Conservation (phyloP, 2,797 vertebrate species). For the Chrysocyon brachyurus region DNA sequence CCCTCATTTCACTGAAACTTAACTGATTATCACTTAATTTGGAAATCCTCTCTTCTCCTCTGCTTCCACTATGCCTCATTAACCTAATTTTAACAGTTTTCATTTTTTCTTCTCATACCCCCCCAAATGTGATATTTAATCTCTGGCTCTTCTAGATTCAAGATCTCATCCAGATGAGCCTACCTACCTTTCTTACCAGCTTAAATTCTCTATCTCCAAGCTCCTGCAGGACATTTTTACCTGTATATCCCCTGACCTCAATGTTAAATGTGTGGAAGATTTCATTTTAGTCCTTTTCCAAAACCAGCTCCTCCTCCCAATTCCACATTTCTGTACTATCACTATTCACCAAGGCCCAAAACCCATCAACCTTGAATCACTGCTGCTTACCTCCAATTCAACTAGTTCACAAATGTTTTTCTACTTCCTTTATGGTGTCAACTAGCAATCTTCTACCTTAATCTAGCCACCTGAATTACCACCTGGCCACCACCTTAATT, state of each 20-base stretch:
- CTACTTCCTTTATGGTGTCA: not conserved
- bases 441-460: not conserved
- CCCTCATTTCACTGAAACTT: conserved; percentile 29
- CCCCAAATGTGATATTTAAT: not conserved
- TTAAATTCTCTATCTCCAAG: conserved; percentile 1
- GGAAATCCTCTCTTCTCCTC: not conserved
- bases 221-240: not conserved
- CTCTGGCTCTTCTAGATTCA: not conserved
- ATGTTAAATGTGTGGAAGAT: not conserved
- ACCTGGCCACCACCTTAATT: not conserved
- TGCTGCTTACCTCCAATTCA: not conserved
- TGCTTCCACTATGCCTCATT: not conserved
- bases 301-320: not conserved
- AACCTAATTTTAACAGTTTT: not conserved
- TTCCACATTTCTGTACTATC: not conserved
- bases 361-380: not conserved
- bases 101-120: not conserved
- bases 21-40: conserved; percentile 1
- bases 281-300: conserved; percentile 36
- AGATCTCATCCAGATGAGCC: not conserved
- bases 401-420: not conserved
- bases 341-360: not conserved
- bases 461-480: conserved; percentile 33
- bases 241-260: not conserved
- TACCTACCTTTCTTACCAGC: not conserved